These are phyloP conservation scores for Mesorhabditis sp. DNA, from an alignment of 2,888 invertebrate species.

Conservation along the genomic window DNA sequence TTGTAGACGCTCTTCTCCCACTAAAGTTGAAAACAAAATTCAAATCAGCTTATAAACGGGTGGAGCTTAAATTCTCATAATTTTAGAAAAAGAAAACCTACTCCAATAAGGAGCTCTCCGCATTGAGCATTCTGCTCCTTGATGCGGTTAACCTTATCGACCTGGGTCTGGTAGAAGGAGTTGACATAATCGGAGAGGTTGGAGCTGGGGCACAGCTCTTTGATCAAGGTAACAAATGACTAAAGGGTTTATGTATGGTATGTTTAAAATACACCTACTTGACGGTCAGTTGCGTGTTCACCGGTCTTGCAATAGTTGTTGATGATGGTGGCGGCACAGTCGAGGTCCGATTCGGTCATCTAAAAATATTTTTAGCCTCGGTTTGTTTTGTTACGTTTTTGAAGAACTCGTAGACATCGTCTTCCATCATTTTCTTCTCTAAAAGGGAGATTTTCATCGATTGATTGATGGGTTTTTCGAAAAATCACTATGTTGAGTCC, in stretches of 20 bases:
- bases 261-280: neutral
- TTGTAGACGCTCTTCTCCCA: conserved; percentile 6
- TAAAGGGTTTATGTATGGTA: neutral
- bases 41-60: too few relatives aligned
- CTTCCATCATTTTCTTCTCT: conserved; percentile 1
- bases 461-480: neutral
- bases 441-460: neutral
- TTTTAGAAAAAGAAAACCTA: neutral
- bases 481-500: too few relatives aligned
- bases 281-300: neutral
- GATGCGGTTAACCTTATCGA: conserved; percentile 3
- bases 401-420: neutral
- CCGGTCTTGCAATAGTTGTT: conserved; percentile 4
- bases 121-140: neutral
- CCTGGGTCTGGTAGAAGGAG: neutral
- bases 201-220: neutral
- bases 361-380: neutral
- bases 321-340: neutral
- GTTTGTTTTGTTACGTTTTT: neutral
- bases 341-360: neutral
- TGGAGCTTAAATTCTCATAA: neutral
- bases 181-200: neutral
- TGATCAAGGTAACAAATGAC: conserved; percentile 4
- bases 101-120: neutral
- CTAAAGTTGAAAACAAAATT: neutral